Conservation (phyloP, 2,888 invertebrate species). For the Agrilus biguttatus region DNA sequence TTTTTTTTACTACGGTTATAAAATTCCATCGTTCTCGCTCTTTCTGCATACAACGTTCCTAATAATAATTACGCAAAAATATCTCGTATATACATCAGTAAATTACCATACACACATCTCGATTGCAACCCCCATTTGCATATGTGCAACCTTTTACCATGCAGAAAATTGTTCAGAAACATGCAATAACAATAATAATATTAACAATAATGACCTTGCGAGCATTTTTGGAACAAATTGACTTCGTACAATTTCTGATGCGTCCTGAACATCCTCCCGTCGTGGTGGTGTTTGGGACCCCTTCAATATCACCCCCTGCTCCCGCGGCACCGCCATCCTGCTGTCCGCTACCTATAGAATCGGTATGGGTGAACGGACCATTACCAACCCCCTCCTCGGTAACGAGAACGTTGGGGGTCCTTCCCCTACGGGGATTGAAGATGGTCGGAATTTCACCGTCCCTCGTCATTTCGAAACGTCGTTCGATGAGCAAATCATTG, state of each 20-base stretch:
- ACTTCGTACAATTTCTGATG: conserved; percentile 46
- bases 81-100: no score
- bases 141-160: neutral
- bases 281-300: conserved; percentile 34
- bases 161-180: no score
- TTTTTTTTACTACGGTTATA: no score
- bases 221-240: conserved; percentile 70
- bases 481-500: no score
- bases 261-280: conserved; percentile 32
- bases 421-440: conserved; percentile 48
- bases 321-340: conserved; percentile 25
- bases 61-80: no score
- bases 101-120: no score
- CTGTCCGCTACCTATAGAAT: conserved; percentile 24
- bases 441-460: conserved; percentile 69
- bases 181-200: no score
- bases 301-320: conserved; percentile 19
- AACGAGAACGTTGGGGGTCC: conserved; percentile 27
- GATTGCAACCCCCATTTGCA: neutral
- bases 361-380: conserved; percentile 26
- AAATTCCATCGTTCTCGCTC: no score
- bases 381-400: conserved; percentile 27
- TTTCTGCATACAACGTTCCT: no score
- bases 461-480: conserved; percentile 38
- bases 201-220: no score